Percentiles rank a stretch among this genome's conserved stretches.
These are phyloP conservation scores for Gallinago nigripennis DNA, from an alignment of 2,797 vertebrate species.

Conservation along the genomic window DNA sequence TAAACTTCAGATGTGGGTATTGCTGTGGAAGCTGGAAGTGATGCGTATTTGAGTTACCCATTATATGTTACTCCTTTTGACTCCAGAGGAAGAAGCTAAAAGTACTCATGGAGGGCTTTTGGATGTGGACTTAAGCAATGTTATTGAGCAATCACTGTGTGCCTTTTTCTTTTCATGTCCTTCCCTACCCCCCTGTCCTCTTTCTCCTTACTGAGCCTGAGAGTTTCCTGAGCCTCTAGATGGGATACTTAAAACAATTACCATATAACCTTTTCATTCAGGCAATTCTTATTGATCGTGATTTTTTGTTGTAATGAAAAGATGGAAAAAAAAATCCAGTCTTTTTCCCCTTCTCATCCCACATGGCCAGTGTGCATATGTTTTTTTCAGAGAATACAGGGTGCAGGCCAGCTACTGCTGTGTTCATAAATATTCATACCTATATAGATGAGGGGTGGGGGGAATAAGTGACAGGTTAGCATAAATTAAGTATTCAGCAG, in stretches of 20 bases:
- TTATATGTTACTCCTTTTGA: not conserved
- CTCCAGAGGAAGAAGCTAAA: not conserved
- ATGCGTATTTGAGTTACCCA: not conserved
- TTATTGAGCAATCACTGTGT: not conserved
- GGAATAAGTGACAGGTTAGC: not conserved
- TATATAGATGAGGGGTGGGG: not conserved
- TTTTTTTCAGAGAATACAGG: conserved; percentile 8
- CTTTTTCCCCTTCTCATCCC: not conserved
- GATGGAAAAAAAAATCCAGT: not conserved
- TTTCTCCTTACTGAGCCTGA: not conserved
- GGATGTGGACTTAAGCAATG: not conserved
- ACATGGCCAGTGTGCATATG: not conserved
- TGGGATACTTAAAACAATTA: not conserved
- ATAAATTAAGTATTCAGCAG: conserved; percentile 36
- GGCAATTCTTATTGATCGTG: not conserved
- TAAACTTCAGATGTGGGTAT: not conserved
- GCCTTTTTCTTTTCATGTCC: not conserved
- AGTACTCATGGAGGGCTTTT: not conserved
- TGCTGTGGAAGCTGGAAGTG: not conserved
- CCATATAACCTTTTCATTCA: not conserved
- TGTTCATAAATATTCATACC: conserved; percentile 15
- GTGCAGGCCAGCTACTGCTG: not conserved
- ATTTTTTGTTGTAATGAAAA: not conserved
- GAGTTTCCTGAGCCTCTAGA: not conserved
- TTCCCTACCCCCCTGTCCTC: accelerated